Evolutionary conservation across 2,113 vertebrate species (phyloP).

Genomic region (Pyrgilauda ruficollis): DNA sequence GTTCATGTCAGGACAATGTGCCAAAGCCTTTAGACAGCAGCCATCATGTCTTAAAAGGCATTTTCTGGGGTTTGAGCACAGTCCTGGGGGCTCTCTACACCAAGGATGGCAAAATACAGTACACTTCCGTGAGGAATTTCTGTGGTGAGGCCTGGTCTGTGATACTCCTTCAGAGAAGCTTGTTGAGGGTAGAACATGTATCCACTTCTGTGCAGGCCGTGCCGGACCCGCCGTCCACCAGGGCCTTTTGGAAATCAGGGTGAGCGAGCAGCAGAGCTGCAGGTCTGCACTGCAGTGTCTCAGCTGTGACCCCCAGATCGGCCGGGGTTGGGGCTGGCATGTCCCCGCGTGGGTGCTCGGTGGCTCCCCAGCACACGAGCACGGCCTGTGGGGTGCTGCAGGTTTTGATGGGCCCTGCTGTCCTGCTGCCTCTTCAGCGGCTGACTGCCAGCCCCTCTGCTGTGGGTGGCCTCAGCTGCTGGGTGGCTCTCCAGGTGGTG

Average conservation of each 20-base stretch:
- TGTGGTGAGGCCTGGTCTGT: not conserved
- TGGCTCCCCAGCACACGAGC: not conserved
- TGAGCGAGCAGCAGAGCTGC: not conserved
- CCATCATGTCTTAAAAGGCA: not conserved
- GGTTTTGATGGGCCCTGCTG: not conserved
- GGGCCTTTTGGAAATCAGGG: not conserved
- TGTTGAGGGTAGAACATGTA: not conserved
- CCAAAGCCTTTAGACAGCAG: not conserved
- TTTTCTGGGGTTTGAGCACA: not conserved
- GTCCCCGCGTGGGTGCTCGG: fast-evolving
- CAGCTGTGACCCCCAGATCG: not conserved
- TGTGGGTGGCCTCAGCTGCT: not conserved
- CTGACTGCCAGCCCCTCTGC: not conserved
- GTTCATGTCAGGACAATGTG: conserved; percentile 12
- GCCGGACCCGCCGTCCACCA: fast-evolving
- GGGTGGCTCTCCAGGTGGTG: not conserved
- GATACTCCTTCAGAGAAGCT: not conserved
- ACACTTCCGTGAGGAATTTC: not conserved
- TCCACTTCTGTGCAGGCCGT: fast-evolving
- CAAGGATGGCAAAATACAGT: not conserved
- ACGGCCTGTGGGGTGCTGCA: fast-evolving
- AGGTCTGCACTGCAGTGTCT: not conserved
- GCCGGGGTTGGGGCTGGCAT: fast-evolving
- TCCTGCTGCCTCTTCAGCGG: not conserved
- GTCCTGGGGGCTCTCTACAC: not conserved